Base-by-base conservation (phyloP, 2,888 invertebrate species). In the Xestia ashworthii region DNA sequence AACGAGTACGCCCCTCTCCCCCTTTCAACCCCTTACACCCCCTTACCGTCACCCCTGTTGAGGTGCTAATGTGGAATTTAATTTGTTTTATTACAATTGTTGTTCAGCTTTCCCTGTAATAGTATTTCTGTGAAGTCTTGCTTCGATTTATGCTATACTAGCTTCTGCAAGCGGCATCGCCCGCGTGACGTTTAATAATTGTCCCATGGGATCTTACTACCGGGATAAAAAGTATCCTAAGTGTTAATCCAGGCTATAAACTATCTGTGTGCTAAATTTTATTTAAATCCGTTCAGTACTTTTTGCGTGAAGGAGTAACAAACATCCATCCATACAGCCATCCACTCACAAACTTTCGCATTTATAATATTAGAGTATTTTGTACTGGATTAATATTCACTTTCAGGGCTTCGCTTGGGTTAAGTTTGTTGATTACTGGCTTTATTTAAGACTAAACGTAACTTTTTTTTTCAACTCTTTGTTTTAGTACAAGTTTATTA, bases 21-120 rank as follows among this genome's bases (percentile, higher is more conserved):
- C 9, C 25, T 4, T 32, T 22, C 11, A 5, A 55, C 62, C 14
- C 44, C 58, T 41, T n/a, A n/a, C 65, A 12, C n/a, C 50, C 44
- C 6, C 25, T 6, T 11, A 14, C 32, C 58, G 19, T 14, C 44
- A 19, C 58, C 69, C 62, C 14, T 53, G 70, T 53, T 65, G 74
- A 84, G 80, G 77, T 88, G 89, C 70, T 88, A 84, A 88, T 88
- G 84, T 84, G 78, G 25, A 82, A 78, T 87, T 83, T 81, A 84
- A 86, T 89, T 89, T 68, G 77, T 81, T 83, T 87, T 81, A 87
- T 69, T 69, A 80, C 80, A 81, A 80, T 88, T 88, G 82, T 85
- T 83, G 71, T 81, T 76, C 8, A 50, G 67, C 62, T 85, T 82
- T 65, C 66, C 44, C 11, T 22, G 41, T 70, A 66, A 55, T 68